Base-by-base conservation (phyloP, 2,797 vertebrate species). In the Oreochromis grahami region DNA sequence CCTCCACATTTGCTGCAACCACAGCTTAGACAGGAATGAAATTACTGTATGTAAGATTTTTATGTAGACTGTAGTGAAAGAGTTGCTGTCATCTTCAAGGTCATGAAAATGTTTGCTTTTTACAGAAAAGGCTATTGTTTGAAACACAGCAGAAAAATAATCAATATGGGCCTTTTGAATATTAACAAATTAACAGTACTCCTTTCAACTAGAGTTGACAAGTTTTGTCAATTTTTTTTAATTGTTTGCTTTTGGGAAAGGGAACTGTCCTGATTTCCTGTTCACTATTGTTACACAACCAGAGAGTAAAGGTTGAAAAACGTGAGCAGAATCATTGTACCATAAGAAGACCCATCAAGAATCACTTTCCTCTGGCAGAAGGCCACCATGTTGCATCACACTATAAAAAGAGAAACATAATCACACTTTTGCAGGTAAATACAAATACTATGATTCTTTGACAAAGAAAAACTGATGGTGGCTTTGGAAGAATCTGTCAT, bases 181-280 rank as follows among this genome's bases (percentile, higher is more conserved):
- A 26, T 26, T 26, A 26, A 26, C 26, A 26, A 26, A 26, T 26
- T 4, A 38, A 38, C 36, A 10, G 36, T 24, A 17, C 26, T 79
- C 32, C 58, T 21, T 19, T 53, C 76, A 84, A 51, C 14, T 50
- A 36, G 70, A 56, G 85, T 76, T 79, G 70, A 76, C 82, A 78
- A 55, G 36, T 38, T 38, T 38, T 38, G 9, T 38, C 36, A 8
- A 10, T 38, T 38, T 10, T 38, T 80, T 81, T 89, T 87, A 85
- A 21, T 78, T 90, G 84, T 90, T 81, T 86, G 78, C 81, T 87
- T 85, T 83, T 80, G 78, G 36, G 87, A 78, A 52, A 65, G 82
- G 65, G 79, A 38, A 81, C 24, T 87, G 80, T 79, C 78, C 81
- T 81, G 80, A 82, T 91, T 93, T 87, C 78, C 77, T 65, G 82